Percentiles rank a stretch among this genome's conserved stretches.
Conservation (phyloP, 1,140 invertebrate species). For the Ostrea edulis region DNA sequence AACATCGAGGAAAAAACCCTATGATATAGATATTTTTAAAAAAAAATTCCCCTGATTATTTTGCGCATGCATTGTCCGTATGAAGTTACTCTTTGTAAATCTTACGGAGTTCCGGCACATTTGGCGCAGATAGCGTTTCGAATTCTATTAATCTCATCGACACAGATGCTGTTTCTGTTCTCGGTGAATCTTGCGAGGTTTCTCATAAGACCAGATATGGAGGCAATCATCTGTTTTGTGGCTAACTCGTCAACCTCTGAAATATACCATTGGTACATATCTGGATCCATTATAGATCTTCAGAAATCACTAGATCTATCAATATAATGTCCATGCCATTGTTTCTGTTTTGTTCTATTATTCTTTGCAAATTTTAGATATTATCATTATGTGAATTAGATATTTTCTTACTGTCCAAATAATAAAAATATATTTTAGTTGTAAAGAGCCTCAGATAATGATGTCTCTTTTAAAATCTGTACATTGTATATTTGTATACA, state of each 20-base stretch:
- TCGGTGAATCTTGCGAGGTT: background rate
- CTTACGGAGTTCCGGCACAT: slow-evolving; percentile 6
- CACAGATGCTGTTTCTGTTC: background rate
- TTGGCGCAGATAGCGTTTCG: background rate
- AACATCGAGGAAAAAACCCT: too few relatives aligned
- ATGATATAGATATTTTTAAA: too few relatives aligned
- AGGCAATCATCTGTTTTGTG: background rate
- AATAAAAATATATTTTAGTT: background rate
- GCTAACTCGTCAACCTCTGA: slow-evolving; percentile 1
- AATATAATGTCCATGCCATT: too few relatives aligned
- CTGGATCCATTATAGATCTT: too few relatives aligned
- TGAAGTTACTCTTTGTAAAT: background rate
- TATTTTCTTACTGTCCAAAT: background rate
- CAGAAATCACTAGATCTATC: too few relatives aligned
- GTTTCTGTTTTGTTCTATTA: too few relatives aligned
- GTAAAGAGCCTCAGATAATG: too few relatives aligned
- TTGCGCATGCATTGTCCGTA: too few relatives aligned
- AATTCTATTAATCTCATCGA: background rate
- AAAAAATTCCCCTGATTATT: too few relatives aligned
- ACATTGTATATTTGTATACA: too few relatives aligned
- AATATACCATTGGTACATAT: background rate
- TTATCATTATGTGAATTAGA: background rate
- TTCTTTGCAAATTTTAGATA: too few relatives aligned
- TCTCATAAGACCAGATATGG: background rate
- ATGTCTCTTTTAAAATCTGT: too few relatives aligned